A percentile compares a stretch with the other conserved stretches of the same genome.
Conservation (phyloP, 2,888 invertebrate genomes). For the Drosophila heteroneura region DNA sequence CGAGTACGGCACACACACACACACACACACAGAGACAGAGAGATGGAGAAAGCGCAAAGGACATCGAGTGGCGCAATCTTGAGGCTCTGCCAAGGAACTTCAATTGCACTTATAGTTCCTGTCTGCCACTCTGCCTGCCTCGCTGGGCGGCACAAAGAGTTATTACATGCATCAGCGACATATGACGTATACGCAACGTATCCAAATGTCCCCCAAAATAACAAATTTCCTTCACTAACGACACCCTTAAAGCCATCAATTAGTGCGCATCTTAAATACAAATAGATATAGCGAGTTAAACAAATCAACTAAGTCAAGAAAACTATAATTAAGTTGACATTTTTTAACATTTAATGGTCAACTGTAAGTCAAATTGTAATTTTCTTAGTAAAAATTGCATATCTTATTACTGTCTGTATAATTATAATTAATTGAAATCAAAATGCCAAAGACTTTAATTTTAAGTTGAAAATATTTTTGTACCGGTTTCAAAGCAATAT, state of each 20-base stretch:
- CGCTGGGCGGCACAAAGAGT: constrained; percentile 49
- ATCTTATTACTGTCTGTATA: too few species aligned
- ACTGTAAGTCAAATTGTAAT: neutral
- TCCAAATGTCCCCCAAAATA: constrained; percentile 16
- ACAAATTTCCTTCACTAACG: constrained; percentile 1
- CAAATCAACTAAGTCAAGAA: neutral
- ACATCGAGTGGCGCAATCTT: constrained; percentile 75
- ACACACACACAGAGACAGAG: neutral
- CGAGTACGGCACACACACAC: constrained; percentile 19
- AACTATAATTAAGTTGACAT: neutral
- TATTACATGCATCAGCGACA: constrained; percentile 39
- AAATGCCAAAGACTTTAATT: neutral
- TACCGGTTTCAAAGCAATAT: neutral
- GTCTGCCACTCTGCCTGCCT: neutral
- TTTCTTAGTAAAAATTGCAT: neutral
- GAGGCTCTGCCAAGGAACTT: constrained; percentile 67
- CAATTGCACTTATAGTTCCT: constrained; percentile 75
- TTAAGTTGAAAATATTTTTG: neutral
- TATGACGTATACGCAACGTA: constrained; percentile 66
- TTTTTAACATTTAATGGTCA: too few species aligned
- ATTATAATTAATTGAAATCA: neutral
- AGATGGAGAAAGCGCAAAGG: constrained; percentile 44
- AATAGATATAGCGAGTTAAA: neutral
- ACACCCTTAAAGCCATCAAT: constrained; percentile 48
- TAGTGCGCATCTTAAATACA: constrained; percentile 44